Evolutionary conservation across 2,797 vertebrate species (phyloP).

Genomic region (Pseudochaenichthys georgianus): DNA sequence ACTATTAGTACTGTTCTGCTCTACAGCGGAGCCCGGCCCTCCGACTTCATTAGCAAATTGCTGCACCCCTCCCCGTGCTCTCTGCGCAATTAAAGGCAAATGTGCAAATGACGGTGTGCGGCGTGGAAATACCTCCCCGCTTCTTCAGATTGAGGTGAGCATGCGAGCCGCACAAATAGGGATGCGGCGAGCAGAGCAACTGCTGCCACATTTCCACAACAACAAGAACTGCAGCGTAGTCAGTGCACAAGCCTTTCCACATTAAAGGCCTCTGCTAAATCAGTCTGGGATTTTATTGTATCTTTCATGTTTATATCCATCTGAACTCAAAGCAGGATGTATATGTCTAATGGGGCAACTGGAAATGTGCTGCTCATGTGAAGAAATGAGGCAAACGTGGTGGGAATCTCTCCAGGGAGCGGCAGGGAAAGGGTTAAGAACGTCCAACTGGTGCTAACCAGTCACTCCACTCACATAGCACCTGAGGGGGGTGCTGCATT

Average conservation of each 20-base stretch:
- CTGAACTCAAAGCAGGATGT: conserved; percentile 23
- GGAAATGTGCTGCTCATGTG: conserved; percentile 40
- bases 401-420: conserved; percentile 62
- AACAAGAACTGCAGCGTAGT: background rate
- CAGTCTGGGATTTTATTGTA: background rate
- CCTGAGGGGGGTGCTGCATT: conserved; percentile 85
- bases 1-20: conserved; percentile 69
- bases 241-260: conserved; percentile 6
- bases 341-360: conserved; percentile 9
- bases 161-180: conserved; percentile 46
- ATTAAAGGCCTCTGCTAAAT: conserved; percentile 30
- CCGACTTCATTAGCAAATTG: conserved; percentile 83
- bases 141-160: conserved; percentile 53
- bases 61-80: conserved; percentile 64
- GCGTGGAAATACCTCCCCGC: conserved; percentile 64
- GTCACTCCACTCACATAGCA: conserved; percentile 83
- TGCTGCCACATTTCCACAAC: conserved; percentile 37
- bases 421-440: conserved; percentile 84
- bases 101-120: conserved; percentile 74
- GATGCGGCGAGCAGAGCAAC: conserved; percentile 54
- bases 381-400: conserved; percentile 45
- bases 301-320: conserved; percentile 19
- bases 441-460: conserved; percentile 84
- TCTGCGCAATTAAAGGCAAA: conserved; percentile 81
- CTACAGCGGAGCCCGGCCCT: conserved; percentile 63